Evolutionary conservation across 2,888 invertebrate genomes (phyloP), one percentile per base, ranked within the genome.

Genomic region (Philonicus albiceps): DNA sequence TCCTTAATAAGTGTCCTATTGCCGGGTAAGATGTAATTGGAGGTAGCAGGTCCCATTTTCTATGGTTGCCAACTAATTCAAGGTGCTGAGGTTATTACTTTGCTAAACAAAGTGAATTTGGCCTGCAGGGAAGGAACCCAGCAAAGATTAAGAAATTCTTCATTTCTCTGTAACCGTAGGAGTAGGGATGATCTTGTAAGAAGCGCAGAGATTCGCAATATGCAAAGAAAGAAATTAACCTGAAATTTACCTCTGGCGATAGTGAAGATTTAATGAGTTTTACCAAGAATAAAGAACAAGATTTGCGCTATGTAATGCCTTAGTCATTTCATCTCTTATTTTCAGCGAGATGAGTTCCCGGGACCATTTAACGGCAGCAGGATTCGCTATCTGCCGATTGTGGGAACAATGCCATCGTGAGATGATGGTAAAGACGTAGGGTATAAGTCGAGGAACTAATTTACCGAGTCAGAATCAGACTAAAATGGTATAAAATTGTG

Each of bases 221-320:
- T 22, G 64, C 27, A 64, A 64, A 64, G 64, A 64, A 64, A 72
- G 53, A 72, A 83, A 83, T 83, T 83, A 72, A 83, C 83, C 40
- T 73, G 73, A 73, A 84, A 72, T 40, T 43, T 73, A 43, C 43
- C 37, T 73, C 40, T 7, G 37, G 55, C 37, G 73, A 84, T 43
- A 84, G 84, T 84, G 73, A 5, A 81, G 19, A 55, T 34, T 30
- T 81, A 81, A 55, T 81, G 81, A 81, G 55, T 64, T 81, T 81
- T 81, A 19, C n/a, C 16, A 81, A 37, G 55, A 55, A 19, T 31
- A 64, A 81, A 55, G 37, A 11, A 81, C 31, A 34, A 19, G 34
- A 55, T 49, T 16, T 43, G 43, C 78, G 19, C 43, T 22, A 16
- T 22, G 55, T 55, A 55, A 55, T 37, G 75, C 19, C 8, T 22